Evolutionary conservation across 2,797 vertebrate genomes (phyloP), one percentile per base, ranked within the genome.

Genomic region (Melanotaenia boesemani): DNA sequence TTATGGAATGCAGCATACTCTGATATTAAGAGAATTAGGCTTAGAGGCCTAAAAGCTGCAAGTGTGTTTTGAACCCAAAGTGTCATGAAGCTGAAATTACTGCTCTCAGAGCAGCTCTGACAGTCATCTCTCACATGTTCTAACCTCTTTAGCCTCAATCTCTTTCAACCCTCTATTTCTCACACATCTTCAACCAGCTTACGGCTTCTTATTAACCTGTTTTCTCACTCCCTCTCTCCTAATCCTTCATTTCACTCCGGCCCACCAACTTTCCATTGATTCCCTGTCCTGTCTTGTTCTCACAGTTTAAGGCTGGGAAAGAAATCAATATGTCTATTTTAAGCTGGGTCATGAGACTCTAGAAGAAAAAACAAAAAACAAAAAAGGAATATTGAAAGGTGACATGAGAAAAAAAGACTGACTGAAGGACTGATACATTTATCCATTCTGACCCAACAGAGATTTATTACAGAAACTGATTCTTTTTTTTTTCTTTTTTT

Each of bases 151-250:
- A 74, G 79, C 83, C 84, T 85, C 80, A 77, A 83, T 86, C 85
- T 84, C 88, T 89, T 89, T 86, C 88, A 88, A 89, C 83, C 83
- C 86, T 87, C 80, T 32, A 78, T 86, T 93, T 92, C 87, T 91
- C 92, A 91, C 89, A 92, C 91, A 89, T 93, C 86, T 90, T 88
- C 82, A 90, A 88, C 76, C 87, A 64, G 92, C 89, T 93, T 90
- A 93, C 1, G 1, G 66, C 72, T 81, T 86, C 87, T 89, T 87
- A 91, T 90, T 88, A 92, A 91, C 88, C 79, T 78, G 82, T 90
- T 92, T 93, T 94, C 91, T 91, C 92, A 91, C 93, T 86, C 87
- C 70, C 65, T 78, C 62, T 12, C 79, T 65, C 69, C 60, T 90
- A 92, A 94, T 91, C 91, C 88, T 69, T 79, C 52, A 62, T 83